Evolutionary conservation across 2,113 vertebrate genomes (phyloP), one percentile per base, ranked within the genome.

Genomic region (Indri indri): DNA sequence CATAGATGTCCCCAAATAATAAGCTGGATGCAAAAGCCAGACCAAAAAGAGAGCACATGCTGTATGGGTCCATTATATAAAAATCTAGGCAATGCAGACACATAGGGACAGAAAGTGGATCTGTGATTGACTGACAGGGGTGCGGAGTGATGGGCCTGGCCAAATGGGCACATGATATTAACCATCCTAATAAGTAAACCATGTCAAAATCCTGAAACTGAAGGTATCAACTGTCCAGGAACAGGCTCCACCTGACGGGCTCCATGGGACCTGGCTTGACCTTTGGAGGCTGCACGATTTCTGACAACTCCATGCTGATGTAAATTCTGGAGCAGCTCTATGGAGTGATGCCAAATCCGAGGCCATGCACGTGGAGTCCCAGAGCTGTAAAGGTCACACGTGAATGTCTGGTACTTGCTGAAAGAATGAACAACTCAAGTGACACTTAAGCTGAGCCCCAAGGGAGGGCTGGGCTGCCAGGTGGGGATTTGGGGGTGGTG

Each of bases 351-450:
- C 18, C 52, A 23, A 6, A 27, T 7, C 25, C 4, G 30, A 17
- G 45, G 4, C 74, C 0, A 8, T 8, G 9, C 45, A 10, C 27
- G 16, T 9, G 4, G 27, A 30, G 16, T 0, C 30, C 6, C 8
- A 20, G 30, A 77, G 85, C 66, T 57, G 11, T 42, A 47, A 16
- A 34, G 12, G 5, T 45, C 85, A 34, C 18, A 2, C 7, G 40
- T 59, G 27, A 34, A 57, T n/a, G 68, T 22, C 27, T 11, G 2
- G 71, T 14, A 18, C 20, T 74, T 74, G 68, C 18, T 25, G 70
- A 30, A 88, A n/a, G 70, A 25, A 88, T 16, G 71, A 45, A 20
- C 27, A 16, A 30, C 18, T 63, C 25, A 11, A 42, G 80, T 18
- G 80, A 63, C 52, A 32, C 54, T 27, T 42, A 7, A 22, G 68